Conservation (phyloP, 2,797 vertebrate genomes). For the Rhinogobio ventralis region DNA sequence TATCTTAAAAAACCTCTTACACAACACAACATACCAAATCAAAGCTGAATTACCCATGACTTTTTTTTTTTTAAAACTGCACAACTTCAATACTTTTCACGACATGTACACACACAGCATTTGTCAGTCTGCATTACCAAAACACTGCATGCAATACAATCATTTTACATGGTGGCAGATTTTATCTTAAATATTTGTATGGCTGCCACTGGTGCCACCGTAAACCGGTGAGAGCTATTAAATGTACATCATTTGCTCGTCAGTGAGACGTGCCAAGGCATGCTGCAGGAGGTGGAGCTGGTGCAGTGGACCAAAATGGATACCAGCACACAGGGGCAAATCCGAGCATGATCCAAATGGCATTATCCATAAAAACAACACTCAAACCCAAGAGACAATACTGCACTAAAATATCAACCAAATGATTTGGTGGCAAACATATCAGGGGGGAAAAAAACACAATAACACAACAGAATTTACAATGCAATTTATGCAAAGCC, state of each 20-base stretch:
- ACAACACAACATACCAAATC: background rate
- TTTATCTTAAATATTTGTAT: conserved; percentile 38
- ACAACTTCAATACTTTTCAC: background rate
- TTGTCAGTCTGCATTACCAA: background rate
- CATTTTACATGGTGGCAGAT: conserved; percentile 19
- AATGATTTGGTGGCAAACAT: background rate
- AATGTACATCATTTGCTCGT: conserved; percentile 24
- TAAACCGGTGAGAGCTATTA: conserved; percentile 34
- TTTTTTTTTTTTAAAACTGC: too few species aligned
- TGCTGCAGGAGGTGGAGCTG: conserved; percentile 30
- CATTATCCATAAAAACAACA: conserved; percentile 31
- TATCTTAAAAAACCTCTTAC: background rate
- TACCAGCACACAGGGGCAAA: conserved; percentile 52
- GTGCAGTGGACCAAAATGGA: conserved; percentile 48
- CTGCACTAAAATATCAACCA: background rate
- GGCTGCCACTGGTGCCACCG: conserved; percentile 13
- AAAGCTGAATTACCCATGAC: background rate
- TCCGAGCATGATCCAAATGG: conserved; percentile 37
- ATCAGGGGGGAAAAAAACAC: background rate
- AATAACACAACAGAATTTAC: background rate
- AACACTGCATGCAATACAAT: conserved; percentile 11
- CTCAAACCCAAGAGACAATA: background rate
- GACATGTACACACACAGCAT: background rate
- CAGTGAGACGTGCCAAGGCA: conserved; percentile 35
- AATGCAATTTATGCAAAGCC: background rate